phyloP scores from a whole-genome alignment of 2,113 vertebrate species.

The Atrichornis clamosus region DNA sequence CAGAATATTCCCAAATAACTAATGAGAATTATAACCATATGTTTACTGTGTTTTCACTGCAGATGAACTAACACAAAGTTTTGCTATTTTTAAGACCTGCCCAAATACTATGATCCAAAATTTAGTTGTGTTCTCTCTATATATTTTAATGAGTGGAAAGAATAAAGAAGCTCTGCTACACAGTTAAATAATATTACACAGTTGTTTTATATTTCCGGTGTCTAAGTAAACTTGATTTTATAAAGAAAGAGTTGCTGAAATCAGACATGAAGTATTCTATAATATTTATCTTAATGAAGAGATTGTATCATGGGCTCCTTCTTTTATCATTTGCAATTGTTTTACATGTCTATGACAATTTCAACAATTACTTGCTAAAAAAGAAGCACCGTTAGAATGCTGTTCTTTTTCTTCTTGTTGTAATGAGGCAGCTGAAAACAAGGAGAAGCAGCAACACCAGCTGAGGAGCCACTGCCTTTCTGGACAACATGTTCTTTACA shows the following conservation, averaged over 20 bases:
- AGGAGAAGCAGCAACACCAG: background rate
- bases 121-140: background rate
- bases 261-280: background rate
- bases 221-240: background rate
- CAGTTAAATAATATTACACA: background rate
- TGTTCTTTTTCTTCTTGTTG: background rate
- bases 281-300: background rate
- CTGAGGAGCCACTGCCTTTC: background rate
- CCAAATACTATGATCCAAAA: background rate
- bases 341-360: background rate
- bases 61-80: background rate
- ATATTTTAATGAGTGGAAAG: background rate
- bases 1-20: constrained; percentile 4
- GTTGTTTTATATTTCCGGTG: background rate
- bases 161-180: background rate
- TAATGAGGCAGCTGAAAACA: background rate
- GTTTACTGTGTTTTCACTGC: background rate
- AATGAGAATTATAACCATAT: constrained; percentile 8
- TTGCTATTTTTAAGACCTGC: background rate
- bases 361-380: background rate
- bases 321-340: background rate
- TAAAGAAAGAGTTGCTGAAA: background rate
- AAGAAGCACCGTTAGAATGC: background rate
- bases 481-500: background rate
- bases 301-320: background rate